These are phyloP conservation scores for Drosophila austrosaltans DNA, from an alignment of 2,888 invertebrate genomes.

Conservation along the genomic window DNA sequence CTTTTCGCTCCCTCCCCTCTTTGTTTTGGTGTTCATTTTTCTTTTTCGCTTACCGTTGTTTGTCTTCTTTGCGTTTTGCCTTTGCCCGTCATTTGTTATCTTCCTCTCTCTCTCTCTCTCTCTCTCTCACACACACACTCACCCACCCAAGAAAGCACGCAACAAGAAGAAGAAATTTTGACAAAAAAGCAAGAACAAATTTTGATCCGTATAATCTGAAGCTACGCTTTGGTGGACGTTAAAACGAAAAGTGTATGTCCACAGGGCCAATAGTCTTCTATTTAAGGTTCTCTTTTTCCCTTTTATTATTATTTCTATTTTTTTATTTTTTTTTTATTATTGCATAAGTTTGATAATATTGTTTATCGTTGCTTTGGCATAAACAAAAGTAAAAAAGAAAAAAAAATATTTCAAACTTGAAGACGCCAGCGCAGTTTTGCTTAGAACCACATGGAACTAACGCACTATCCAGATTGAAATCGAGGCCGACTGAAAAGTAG, in stretches of 20 bases:
- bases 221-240: slow-evolving; percentile 14
- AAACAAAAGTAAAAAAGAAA: background rate
- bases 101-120: slow-evolving; percentile 3
- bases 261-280: background rate
- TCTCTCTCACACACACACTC: slow-evolving; percentile 21
- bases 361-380: background rate
- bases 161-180: background rate
- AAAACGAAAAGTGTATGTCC: slow-evolving; percentile 6
- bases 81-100: slow-evolving; percentile 69
- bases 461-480: background rate
- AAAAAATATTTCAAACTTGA: too few species aligned
- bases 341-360: slow-evolving; percentile 1
- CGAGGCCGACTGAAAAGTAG: background rate
- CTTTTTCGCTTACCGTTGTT: slow-evolving; percentile 60
- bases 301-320: background rate
- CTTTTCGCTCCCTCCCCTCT: background rate
- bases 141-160: slow-evolving; percentile 17
- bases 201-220: slow-evolving; percentile 16
- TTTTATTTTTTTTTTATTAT: background rate
- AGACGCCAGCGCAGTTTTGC: background rate
- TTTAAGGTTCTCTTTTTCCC: slow-evolving; percentile 3
- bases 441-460: background rate
- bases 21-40: background rate
- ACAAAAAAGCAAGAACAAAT: background rate
- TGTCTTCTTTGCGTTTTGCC: slow-evolving; percentile 53